Evolutionary conservation across 30 jellyfish, hydroid and myxozoan species (phyloP).

Genomic region (Rhopilema esculentum): DNA sequence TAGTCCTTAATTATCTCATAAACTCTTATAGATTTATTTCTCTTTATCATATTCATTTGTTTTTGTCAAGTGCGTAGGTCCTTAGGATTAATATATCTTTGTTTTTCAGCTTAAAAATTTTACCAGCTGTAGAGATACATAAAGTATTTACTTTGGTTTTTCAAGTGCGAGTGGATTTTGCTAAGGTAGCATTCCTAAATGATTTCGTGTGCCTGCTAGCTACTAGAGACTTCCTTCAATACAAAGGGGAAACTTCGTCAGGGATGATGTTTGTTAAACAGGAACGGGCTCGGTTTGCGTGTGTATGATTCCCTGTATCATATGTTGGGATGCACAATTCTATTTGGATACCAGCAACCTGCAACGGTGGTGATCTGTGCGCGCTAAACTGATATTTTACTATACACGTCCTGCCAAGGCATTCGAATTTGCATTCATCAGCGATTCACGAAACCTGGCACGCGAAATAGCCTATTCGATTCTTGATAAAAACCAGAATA

Average conservation of each 20-base stretch:
- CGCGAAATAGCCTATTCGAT: not conserved
- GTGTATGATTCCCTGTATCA: not conserved
- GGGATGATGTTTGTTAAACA: not conserved
- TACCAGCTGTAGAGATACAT: no score
- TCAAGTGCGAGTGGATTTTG: no score
- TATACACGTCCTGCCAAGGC: not conserved
- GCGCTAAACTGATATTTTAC: not conserved
- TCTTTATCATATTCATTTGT: no score
- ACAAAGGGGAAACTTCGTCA: not conserved
- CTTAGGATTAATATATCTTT: no score
- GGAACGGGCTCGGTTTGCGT: not conserved
- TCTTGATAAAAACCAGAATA: not conserved
- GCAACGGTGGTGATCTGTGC: not conserved
- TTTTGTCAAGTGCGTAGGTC: no score
- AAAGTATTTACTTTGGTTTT: no score
- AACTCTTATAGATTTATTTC: no score
- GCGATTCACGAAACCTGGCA: not conserved
- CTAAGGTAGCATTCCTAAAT: no score
- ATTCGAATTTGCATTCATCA: not conserved
- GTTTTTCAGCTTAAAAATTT: no score
- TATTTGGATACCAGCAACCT: not conserved
- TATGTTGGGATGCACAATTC: not conserved
- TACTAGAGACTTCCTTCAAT: not conserved
- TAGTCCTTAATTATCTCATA: no score
- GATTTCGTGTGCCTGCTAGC: not conserved